phyloP scores from a whole-genome alignment of 2,113 vertebrate genomes.

The Boulengeromyrus knoepffleri region DNA sequence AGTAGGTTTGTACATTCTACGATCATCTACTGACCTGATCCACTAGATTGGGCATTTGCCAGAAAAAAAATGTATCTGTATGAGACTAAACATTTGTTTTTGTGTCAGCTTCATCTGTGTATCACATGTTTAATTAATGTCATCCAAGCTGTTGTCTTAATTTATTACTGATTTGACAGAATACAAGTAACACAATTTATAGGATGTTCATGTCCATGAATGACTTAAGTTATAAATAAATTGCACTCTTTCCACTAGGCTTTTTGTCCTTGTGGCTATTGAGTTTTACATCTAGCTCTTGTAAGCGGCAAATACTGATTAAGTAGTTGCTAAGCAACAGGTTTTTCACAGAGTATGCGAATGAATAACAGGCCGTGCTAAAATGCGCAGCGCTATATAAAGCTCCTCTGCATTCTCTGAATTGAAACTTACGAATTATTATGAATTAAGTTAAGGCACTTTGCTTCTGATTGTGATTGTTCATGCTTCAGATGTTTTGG shows the following conservation, averaged over 20 bases:
- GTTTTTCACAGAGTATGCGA: conserved; percentile 7
- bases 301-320: conserved; percentile 16
- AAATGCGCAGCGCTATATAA: conserved; percentile 4
- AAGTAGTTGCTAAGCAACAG: conserved; percentile 28
- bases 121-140: not conserved
- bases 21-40: not conserved
- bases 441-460: not conserved
- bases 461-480: not conserved
- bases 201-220: not conserved
- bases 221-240: conserved; percentile 9
- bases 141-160: not conserved
- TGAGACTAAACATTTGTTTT: not conserved
- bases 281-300: conserved; percentile 8
- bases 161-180: not conserved
- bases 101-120: not conserved
- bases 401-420: not conserved
- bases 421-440: conserved; percentile 7
- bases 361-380: conserved; percentile 9
- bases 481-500: not conserved
- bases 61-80: not conserved
- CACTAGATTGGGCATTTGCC: not conserved
- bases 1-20: not conserved
- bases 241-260: not conserved
- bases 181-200: not conserved
- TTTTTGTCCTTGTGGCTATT: not conserved